Base-by-base conservation (phyloP, 37 sponge, comb jelly and placozoan genomes). In the Diacarnus erythraeanus region DNA sequence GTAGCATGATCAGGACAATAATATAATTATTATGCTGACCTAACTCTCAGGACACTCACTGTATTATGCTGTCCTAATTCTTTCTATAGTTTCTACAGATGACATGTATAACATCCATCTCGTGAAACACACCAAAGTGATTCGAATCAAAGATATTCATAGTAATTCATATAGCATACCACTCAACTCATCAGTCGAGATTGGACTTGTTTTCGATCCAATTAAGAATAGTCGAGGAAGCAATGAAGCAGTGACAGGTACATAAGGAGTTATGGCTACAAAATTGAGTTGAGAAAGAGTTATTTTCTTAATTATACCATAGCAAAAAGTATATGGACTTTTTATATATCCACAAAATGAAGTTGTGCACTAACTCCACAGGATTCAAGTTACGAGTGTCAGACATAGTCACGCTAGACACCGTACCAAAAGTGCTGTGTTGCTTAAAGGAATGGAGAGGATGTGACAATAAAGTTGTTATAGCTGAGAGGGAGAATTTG, bases 151-250 rank as follows among this genome's bases (percentile, higher is more conserved):
- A 42, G 86, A 79, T 73, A 57, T 36, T 0, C 27, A 74, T 33
- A 80, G 75, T 0, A 57, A 51, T 21, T 20, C 18, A n/a, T 72
- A 64, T 42, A 38, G 33, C 59, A 38, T 86, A 36, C 86, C 86
- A 2, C 38, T 86, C 2, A 64, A 71, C 33, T 78, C 86, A 26
- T 21, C 80, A 39, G 36, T 79, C 36, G 42, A 78, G 42, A 47
- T 86, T 3, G 86, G 78, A n/a, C 59, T 79, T 0, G n/a, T 86
- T 0, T 74, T 66, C 73, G 64, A 86, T 42, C 80, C 80, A 0
- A 73, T 33, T 57, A 43, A 33, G 29, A 64, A 71, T 42, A n/a
- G 33, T 8, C 61, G 74, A 29, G 75, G 79, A 33, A 79, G 75
- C 2, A 12, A 47, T 47, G 12, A 15, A 12, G 51, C 51, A 47